phyloP scores from a whole-genome alignment of 2,797 vertebrate species.

The Acanthurus tractus region DNA sequence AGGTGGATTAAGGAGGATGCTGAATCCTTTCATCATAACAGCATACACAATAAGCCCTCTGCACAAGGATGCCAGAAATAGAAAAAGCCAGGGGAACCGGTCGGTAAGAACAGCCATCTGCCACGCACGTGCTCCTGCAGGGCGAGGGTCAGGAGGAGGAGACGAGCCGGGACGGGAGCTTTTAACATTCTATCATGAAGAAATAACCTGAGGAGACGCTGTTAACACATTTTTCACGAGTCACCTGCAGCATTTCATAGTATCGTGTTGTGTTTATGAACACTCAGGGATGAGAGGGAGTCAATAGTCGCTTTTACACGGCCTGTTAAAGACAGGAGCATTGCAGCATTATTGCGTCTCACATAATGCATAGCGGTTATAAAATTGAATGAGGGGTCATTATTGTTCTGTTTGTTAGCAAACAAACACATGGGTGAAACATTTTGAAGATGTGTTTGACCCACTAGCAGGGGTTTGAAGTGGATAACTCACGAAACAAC shows the following conservation, averaged over 20 bases:
- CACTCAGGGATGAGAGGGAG: neutral
- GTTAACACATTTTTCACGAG: neutral
- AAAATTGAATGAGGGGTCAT: too few relatives aligned
- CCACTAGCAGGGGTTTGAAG: too few relatives aligned
- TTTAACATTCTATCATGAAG: slow-evolving; percentile 20
- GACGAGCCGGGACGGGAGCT: slow-evolving; percentile 11
- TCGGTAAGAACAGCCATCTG: slow-evolving; percentile 53
- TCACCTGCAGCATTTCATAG: neutral
- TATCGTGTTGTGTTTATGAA: neutral
- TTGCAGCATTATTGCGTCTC: too few relatives aligned
- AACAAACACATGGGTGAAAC: too few relatives aligned
- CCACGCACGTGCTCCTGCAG: slow-evolving; percentile 30
- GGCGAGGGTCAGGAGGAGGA: slow-evolving; percentile 31
- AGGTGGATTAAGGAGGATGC: slow-evolving; percentile 49
- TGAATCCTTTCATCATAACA: slow-evolving; percentile 4
- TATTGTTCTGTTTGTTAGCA: too few relatives aligned
- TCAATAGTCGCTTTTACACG: too few relatives aligned
- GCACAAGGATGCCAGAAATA: slow-evolving; percentile 41
- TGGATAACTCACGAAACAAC: too few relatives aligned
- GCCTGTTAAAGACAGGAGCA: too few relatives aligned
- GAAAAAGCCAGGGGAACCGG: slow-evolving; percentile 41
- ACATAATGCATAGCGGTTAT: too few relatives aligned
- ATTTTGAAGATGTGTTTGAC: too few relatives aligned
- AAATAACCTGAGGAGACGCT: neutral
- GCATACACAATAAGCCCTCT: slow-evolving; percentile 31